Base-by-base conservation (phyloP, 1,140 invertebrate species). In the Dinothrombium tinctorium region DNA sequence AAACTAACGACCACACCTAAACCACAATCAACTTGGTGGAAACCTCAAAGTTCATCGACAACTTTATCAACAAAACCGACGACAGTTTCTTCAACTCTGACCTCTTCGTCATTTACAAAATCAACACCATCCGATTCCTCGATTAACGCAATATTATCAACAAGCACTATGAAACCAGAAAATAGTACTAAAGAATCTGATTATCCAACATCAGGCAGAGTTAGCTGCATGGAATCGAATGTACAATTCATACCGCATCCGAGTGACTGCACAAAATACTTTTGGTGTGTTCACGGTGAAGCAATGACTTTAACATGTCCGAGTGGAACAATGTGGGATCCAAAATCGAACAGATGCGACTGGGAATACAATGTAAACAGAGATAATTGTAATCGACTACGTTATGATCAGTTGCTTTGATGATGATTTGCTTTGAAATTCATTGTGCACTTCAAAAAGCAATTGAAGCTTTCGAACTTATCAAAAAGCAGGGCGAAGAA, bases 281-380 rank as follows among this genome's bases (percentile, higher is more conserved):
- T 49, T 33, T 58, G 56, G 55, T 58, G 56, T 21, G 47, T 56
- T 17, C 37, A 43, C 4, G 54, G 51, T 15, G 43, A 42, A 25
- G 50, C 53, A 0, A 41, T 47, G 3, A 39, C 51, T 9, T 38
- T 50, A 43, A 43, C 43, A n/a, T 58, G 56, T 37, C 47, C 51
- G 1, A 3, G 23, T 2, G 55, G 51, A n/a, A 49, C 52, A 2
- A 12, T 49, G 2, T 57, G 49, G 43, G 51, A 50, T 43, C 32
- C 43, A n/a, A 28, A 31, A 2, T 33, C 20, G 14, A 43, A 48
- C 2, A 44, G 42, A 25, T 51, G 50, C 22, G 41, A 47, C n/a
- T 51, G 50, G 50, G 35, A 20, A n/a, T 36, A 19, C n/a, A 31
- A 41, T 31, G 31, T 17, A n/a, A 36, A 42, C 3, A 33, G 19